Conservation (phyloP, 2,797 vertebrate species). For the Coluber constrictor region DNA sequence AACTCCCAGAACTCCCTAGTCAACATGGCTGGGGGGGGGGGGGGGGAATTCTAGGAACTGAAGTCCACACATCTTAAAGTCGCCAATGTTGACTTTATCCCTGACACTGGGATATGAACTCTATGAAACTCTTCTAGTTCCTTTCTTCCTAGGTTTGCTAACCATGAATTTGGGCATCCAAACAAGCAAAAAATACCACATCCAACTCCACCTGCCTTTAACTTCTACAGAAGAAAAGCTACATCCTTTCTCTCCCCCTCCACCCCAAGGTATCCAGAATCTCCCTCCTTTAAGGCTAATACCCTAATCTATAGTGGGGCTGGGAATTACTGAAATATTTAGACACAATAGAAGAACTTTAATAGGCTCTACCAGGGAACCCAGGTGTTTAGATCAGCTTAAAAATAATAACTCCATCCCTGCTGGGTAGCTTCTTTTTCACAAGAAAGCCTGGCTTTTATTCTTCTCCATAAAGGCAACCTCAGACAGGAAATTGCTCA, state of each 20-base stretch:
- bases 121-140: not conserved
- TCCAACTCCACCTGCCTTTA: not conserved
- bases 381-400: constrained; percentile 88
- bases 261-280: not conserved
- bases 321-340: constrained; percentile 79
- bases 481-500: constrained; percentile 89
- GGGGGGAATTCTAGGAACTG: not conserved
- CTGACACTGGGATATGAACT: not conserved
- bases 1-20: too few species aligned
- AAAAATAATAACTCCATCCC: constrained; percentile 84
- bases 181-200: not conserved
- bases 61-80: not conserved
- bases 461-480: constrained; percentile 81
- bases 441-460: constrained; percentile 80
- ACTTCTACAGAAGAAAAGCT: constrained; percentile 35
- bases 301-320: constrained; percentile 69
- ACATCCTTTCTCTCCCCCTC: constrained; percentile 53
- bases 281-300: constrained; percentile 65
- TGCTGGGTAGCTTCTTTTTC: constrained; percentile 77
- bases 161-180: not conserved
- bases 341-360: constrained; percentile 78
- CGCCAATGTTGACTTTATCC: not conserved
- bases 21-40: too few species aligned
- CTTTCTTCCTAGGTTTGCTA: too few species aligned
- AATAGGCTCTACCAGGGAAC: constrained; percentile 78